Conservation (phyloP, 2,888 invertebrate genomes). For the Synergus japonicus region DNA sequence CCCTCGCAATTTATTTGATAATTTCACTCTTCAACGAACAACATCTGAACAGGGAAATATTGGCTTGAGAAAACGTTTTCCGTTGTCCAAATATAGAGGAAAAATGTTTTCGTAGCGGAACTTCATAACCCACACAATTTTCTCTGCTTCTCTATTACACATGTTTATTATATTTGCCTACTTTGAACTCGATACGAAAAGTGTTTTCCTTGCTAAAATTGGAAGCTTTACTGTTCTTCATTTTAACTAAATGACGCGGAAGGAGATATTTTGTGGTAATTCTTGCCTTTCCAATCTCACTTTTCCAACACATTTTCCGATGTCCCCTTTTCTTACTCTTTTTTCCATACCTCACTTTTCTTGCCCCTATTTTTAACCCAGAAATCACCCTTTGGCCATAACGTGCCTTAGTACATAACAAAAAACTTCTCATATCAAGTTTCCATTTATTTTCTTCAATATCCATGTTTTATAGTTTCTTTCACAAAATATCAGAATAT, state of each 20-base stretch:
- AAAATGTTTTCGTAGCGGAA: not conserved
- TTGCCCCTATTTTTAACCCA: too few species aligned
- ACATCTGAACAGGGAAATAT: slow-evolving; percentile 35
- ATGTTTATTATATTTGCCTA: slow-evolving; percentile 12
- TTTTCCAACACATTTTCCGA: too few species aligned
- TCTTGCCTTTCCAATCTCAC: not conserved
- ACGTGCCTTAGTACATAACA: not conserved
- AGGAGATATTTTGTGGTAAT: not conserved
- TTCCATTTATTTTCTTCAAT: slow-evolving; percentile 18
- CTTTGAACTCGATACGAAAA: not conserved
- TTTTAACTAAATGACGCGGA: not conserved
- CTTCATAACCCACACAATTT: not conserved
- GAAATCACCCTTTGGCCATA: not conserved
- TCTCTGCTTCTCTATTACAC: slow-evolving; percentile 12
- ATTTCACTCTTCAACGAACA: slow-evolving; percentile 31
- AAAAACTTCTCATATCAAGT: slow-evolving; percentile 31
- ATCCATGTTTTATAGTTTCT: not conserved
- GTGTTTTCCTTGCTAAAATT: too few species aligned
- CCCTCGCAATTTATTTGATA: slow-evolving; percentile 37
- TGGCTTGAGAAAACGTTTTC: slow-evolving; percentile 16
- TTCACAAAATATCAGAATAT: not conserved
- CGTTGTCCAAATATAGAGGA: slow-evolving; percentile 34
- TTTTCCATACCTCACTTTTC: too few species aligned
- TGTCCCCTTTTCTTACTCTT: too few species aligned
- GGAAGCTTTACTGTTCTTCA: not conserved